Evolutionary conservation across 1,140 invertebrate species (phyloP).

Genomic region (Aphelenchoides avenae): DNA sequence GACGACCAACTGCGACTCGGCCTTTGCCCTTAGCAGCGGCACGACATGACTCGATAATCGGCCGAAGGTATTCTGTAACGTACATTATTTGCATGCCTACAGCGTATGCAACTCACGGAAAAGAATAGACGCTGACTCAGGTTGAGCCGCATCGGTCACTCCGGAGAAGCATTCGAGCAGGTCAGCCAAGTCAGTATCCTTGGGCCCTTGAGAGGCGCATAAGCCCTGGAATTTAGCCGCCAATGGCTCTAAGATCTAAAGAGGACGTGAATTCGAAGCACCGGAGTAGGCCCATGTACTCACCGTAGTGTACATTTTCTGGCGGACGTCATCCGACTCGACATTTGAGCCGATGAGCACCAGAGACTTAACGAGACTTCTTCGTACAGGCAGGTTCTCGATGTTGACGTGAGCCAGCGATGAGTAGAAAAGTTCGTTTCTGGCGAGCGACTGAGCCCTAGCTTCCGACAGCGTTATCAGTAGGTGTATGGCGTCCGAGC

Average conservation of each 20-base stretch:
- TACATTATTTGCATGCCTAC: not conserved
- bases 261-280: not conserved
- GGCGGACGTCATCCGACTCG: constrained; percentile 2
- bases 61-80: constrained; percentile 21
- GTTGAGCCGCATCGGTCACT: constrained; percentile 19
- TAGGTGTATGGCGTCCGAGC: constrained; percentile 14
- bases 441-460: constrained; percentile 14
- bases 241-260: constrained; percentile 25
- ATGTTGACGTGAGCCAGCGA: constrained; percentile 9
- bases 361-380: constrained; percentile 16
- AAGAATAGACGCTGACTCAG: constrained; percentile 15
- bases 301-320: constrained; percentile 20
- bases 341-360: constrained; percentile 15
- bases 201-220: not conserved
- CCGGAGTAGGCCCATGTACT: not conserved
- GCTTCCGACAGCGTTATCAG: constrained; percentile 22
- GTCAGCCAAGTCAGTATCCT: constrained; percentile 15
- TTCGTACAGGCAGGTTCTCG: constrained; percentile 26
- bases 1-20: constrained; percentile 22
- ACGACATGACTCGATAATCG: constrained; percentile 21
- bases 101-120: constrained; percentile 5
- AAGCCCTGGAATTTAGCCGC: constrained; percentile 3
- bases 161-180: constrained; percentile 27
- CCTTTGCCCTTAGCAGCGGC: constrained; percentile 3
- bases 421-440: constrained; percentile 24